phyloP scores from a whole-genome alignment of 2,113 vertebrate species.

The Scolopax mira region DNA sequence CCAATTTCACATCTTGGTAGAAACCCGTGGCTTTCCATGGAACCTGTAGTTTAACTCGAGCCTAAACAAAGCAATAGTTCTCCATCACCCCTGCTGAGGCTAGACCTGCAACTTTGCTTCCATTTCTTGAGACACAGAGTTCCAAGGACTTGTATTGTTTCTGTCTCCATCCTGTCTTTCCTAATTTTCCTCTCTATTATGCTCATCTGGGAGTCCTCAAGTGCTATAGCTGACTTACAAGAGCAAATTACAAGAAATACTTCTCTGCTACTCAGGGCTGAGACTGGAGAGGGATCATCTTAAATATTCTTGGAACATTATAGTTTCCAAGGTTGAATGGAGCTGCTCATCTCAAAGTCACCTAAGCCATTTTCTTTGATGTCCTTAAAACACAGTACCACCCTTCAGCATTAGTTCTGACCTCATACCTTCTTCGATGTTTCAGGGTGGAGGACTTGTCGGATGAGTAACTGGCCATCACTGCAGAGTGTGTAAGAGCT shows the following conservation, averaged over 20 bases:
- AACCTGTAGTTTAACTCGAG: background rate
- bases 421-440: slow-evolving; percentile 90
- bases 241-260: background rate
- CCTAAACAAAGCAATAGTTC: background rate
- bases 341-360: background rate
- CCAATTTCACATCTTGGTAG: background rate
- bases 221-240: background rate
- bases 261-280: background rate
- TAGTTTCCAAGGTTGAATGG: background rate
- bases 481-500: slow-evolving; percentile 89
- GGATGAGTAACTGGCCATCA: slow-evolving; percentile 86
- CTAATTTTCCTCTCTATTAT: background rate
- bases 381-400: background rate
- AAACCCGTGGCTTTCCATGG: background rate
- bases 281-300: background rate
- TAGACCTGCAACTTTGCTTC: background rate
- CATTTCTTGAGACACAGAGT: background rate
- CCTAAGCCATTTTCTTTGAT: background rate
- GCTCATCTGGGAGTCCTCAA: background rate
- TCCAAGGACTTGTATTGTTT: background rate
- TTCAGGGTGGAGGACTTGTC: slow-evolving; percentile 93
- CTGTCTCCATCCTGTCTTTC: background rate
- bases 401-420: background rate
- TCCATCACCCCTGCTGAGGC: background rate
- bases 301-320: background rate